phyloP scores from a whole-genome alignment of 53 echinoderm and acorn worm genomes.

The Pentamera pediparva region DNA sequence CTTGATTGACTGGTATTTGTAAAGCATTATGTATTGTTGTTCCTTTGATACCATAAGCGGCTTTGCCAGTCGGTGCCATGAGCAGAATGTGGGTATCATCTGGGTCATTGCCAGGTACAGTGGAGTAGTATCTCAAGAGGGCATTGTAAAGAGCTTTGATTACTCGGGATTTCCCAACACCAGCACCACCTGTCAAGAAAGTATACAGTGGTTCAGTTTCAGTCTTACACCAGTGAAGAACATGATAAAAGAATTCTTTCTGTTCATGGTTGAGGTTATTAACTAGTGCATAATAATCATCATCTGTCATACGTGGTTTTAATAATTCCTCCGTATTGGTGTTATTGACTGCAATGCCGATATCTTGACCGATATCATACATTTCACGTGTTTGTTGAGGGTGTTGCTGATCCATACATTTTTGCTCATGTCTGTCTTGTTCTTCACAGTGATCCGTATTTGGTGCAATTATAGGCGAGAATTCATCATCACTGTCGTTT shows the following conservation, averaged over 20 bases:
- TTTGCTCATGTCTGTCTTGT: neutral
- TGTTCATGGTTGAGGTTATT: constrained; percentile 38
- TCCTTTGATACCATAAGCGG: constrained; percentile 39
- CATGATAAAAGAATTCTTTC: constrained; percentile 49
- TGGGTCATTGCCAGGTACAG: constrained; percentile 25
- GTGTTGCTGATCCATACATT: no score
- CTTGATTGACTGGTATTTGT: constrained; percentile 41
- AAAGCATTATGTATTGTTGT: constrained; percentile 41
- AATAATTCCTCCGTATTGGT: constrained; percentile 25
- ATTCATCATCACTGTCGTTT: neutral
- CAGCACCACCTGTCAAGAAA: constrained; percentile 56
- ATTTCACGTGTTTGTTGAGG: constrained; percentile 34
- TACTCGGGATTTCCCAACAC: constrained; percentile 51
- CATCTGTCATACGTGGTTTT: constrained; percentile 36
- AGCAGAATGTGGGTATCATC: constrained; percentile 28
- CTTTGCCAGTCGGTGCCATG: constrained; percentile 38
- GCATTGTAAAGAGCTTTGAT: constrained; percentile 38
- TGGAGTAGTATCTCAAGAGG: constrained; percentile 25
- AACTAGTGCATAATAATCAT: constrained; percentile 33
- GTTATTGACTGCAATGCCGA: constrained; percentile 40
- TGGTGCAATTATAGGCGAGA: constrained; percentile 21
- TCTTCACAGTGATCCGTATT: constrained; percentile 1
- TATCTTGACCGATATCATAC: constrained; percentile 38
- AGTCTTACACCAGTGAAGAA: constrained; percentile 36
- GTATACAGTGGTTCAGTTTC: constrained; percentile 26